These are phyloP conservation scores for Eleginops maclovinus DNA, from an alignment of 2,113 vertebrate genomes.

Conservation along the genomic window DNA sequence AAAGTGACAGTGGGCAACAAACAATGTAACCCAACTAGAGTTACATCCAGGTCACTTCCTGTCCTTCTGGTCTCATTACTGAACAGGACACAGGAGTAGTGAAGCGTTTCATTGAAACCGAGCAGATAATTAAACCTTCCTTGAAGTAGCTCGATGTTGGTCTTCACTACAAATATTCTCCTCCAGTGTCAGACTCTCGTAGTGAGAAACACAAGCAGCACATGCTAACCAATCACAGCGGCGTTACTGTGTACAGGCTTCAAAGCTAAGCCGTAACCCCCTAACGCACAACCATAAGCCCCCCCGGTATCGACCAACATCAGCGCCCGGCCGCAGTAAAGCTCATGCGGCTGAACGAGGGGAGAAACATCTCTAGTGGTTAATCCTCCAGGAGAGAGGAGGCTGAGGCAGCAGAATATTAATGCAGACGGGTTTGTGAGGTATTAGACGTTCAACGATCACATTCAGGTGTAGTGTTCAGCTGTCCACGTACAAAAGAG, in stretches of 20 bases:
- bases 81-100: neutral
- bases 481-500: neutral
- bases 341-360: neutral
- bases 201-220: neutral
- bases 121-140: neutral
- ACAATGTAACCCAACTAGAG: neutral
- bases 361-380: too few species aligned
- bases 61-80: too few species aligned
- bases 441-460: neutral
- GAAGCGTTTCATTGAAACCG: neutral
- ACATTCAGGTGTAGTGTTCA: too few species aligned
- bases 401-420: neutral
- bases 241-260: neutral
- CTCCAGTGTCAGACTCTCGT: neutral
- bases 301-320: neutral
- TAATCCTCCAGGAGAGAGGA: neutral
- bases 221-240: neutral
- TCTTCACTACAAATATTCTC: neutral
- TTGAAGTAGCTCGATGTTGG: neutral
- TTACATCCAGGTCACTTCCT: too few species aligned
- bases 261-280: neutral
- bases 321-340: neutral
- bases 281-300: neutral
- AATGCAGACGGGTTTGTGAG: neutral
- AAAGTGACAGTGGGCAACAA: neutral